Conservation (phyloP, 2,888 invertebrate genomes). For the Lottia gigantea region DNA sequence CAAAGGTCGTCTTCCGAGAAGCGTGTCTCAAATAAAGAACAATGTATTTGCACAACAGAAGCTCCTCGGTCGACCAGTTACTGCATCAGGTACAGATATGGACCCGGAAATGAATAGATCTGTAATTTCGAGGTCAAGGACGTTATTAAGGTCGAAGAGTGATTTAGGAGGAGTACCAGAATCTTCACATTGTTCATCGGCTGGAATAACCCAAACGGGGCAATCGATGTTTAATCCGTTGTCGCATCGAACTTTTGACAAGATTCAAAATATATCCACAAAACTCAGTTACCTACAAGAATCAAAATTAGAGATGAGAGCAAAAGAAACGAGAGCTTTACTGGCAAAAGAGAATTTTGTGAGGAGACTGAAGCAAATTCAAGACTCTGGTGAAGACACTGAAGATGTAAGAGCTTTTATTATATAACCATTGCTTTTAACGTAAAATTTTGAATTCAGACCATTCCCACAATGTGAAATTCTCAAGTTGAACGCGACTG, state of each 20-base stretch:
- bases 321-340: neutral
- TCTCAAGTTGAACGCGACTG: too few species aligned
- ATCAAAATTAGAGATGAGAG: neutral
- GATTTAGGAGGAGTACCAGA: too few species aligned
- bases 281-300: neutral
- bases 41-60: neutral
- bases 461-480: too few species aligned
- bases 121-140: too few species aligned
- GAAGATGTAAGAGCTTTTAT: neutral
- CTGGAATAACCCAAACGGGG: too few species aligned
- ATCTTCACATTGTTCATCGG: too few species aligned
- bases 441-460: too few species aligned
- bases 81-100: neutral
- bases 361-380: neutral
- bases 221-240: too few species aligned
- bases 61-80: neutral
- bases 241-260: too few species aligned
- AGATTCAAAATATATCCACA: too few species aligned
- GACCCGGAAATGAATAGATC: neutral
- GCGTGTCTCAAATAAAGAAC: neutral
- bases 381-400: neutral
- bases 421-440: too few species aligned
- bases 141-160: too few species aligned
- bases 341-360: neutral
- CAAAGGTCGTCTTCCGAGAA: neutral